These are phyloP conservation scores for Nephila pilipes DNA, from an alignment of 1,140 invertebrate species.

Conservation along the genomic window DNA sequence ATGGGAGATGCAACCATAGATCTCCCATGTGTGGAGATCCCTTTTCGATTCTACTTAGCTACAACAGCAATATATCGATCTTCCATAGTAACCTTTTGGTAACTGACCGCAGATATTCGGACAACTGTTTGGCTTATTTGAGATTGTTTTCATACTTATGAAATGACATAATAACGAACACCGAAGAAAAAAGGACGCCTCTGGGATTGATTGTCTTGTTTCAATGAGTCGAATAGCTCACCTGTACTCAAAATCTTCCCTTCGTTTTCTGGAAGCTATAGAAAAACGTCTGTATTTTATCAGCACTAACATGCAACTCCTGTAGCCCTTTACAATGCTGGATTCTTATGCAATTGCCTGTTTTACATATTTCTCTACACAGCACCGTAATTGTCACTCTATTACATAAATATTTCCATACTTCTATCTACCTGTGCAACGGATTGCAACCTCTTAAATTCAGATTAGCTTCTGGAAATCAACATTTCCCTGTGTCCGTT, in stretches of 20 bases:
- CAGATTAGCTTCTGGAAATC: not conserved
- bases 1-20: not conserved
- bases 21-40: not conserved
- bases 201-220: not conserved
- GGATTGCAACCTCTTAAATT: not conserved
- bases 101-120: too few relatives aligned
- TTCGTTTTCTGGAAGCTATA: not conserved
- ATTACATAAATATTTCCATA: not conserved
- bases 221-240: too few relatives aligned
- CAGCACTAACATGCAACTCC: not conserved
- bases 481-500: too few relatives aligned
- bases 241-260: not conserved
- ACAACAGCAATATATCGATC: too few relatives aligned
- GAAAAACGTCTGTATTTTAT: not conserved
- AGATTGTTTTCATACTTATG: too few relatives aligned
- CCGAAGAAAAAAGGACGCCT: not conserved
- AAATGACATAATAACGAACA: too few relatives aligned
- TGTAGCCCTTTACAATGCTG: not conserved
- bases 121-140: too few relatives aligned
- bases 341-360: too few relatives aligned
- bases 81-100: too few relatives aligned
- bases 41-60: too few relatives aligned
- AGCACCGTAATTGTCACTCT: too few relatives aligned
- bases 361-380: too few relatives aligned
- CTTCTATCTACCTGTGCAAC: not conserved